Base-by-base conservation (phyloP, 2,888 invertebrate genomes). In the Taenaris catops region DNA sequence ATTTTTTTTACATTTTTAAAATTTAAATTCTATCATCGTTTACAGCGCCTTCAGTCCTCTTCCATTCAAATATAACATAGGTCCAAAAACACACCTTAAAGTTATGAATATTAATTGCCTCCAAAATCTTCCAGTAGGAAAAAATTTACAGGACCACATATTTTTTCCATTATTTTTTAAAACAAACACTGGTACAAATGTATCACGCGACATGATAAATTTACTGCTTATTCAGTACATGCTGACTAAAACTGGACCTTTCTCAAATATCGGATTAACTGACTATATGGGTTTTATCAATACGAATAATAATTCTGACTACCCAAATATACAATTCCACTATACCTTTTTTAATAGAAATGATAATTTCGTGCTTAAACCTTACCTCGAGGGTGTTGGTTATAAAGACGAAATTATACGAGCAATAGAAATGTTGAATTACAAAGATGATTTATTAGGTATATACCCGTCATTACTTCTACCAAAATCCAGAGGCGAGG, bases 401-500 rank as follows among this genome's bases (percentile, higher is more conserved):
- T 68, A 63, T 28, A 60, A 52, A 17, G 53, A 64, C 1, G 58
- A 65, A 34, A 56, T 74, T 9, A 44, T 63, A 17, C 34, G 63
- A 26, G 46, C 43, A 9, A 50, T 76, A 25, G 20, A 47, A 24
- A 38, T 54, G 28, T 38, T 66, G n/a, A 78, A 73, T 48, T 41
- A 51, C 32, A 27, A 63, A 17, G 49, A 58, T 20, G 68, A 64
- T 38, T 40, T 87, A 2, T 29, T 89, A 0, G 57, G 69, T 1
- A 50, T 81, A 9, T 72, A 68, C 12, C 69, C 81, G 0, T 62
- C 75, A 0, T 49, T 88, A 10, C 36, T 86, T 4, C 71, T 74
- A 45, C 89, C 89, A 0, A 80, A 87, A 60, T 89, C 89, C 0
- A 76, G 72, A 24, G 91, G 91, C n/a, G 59, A 60, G 38, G 55